Evolutionary conservation across 2,888 invertebrate genomes (phyloP), one percentile per base, ranked within the genome.

Genomic region (Platerodrilus igneus): DNA sequence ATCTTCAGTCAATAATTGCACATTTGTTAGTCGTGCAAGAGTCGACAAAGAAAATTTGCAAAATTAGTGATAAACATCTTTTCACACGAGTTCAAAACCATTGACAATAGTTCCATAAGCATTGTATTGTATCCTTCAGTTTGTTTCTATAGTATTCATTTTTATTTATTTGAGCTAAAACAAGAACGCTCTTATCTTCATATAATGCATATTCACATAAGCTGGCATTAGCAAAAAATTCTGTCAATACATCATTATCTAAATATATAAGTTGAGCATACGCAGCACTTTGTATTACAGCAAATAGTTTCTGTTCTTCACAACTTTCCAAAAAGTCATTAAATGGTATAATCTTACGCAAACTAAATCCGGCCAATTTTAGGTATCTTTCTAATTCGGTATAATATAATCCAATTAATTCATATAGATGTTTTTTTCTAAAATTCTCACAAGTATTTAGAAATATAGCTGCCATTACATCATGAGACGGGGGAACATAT

Each of bases 401-500:
- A 44, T 66, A 66, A 47, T 67, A 67, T 28, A 58, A 48, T 2
- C 60, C 60, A 9, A 61, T 52, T 8, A 64, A 39, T 38, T 57
- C 45, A 35, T 59, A 55, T 50, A 62, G 48, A 34, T 57, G 36
- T 18, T 53, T 34, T 19, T 52, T 43, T 5, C 64, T 45, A 30
- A 63, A 59, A 20, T 55, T 48, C 21, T 57, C 51, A 2, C 54
- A 52, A 5, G 64, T 65, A 3, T 56, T 63, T 21, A 63, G 37
- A 40, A 59, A 57, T 6, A 66, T 18, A 11, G 63, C 23, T 2
- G 58, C 53, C 60, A 78, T 71, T 1, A 81, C 68, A 52, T 86
- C 86, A 27, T 80, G 71, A 11, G 79, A 74, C 1, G 81, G 79
- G 0, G 84, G 81, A 9, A 76, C 76, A 56, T 79, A 83, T 38